These are phyloP conservation scores for Drosophila trichaetosa DNA, from an alignment of 2,888 invertebrate species.

Conservation along the genomic window DNA sequence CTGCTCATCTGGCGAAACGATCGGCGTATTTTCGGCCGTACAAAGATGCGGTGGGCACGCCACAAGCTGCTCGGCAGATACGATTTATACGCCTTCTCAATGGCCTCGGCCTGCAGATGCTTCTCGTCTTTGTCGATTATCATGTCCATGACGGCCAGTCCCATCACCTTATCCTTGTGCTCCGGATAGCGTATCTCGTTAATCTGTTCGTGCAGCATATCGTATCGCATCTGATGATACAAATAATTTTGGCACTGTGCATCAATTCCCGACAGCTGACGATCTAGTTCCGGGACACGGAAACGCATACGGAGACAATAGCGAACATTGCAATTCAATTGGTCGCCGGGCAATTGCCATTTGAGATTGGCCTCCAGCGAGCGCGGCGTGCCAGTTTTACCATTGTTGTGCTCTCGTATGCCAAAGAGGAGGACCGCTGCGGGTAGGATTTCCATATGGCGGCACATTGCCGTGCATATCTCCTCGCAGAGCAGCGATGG, in stretches of 20 bases:
- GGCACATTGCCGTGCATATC: constrained; percentile 89
- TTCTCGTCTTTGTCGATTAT: constrained; percentile 92
- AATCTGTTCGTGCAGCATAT: constrained; percentile 92
- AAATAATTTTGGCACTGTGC: constrained; percentile 92
- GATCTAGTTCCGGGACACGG: constrained; percentile 86
- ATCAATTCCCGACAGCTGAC: constrained; percentile 86
- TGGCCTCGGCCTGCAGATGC: constrained; percentile 88
- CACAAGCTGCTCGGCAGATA: constrained; percentile 93
- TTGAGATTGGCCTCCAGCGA: constrained; percentile 63
- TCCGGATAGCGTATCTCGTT: constrained; percentile 92
- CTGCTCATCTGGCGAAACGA: constrained; percentile 87
- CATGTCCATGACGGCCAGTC: constrained; percentile 95
- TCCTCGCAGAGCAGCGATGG: constrained; percentile 87
- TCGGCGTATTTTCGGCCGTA: constrained; percentile 90
- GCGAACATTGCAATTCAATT: constrained; percentile 86
- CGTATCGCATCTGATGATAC: constrained; percentile 93
- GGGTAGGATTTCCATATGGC: constrained; percentile 90
- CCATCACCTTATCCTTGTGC: constrained; percentile 91
- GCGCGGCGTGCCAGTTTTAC: neutral
- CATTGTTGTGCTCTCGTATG: constrained; percentile 86
- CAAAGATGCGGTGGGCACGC: constrained; percentile 90
- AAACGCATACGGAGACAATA: constrained; percentile 93
- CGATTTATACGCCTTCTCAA: constrained; percentile 92
- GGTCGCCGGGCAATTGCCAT: constrained; percentile 89
- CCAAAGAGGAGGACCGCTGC: constrained; percentile 92